Base-by-base conservation (phyloP, 2,888 invertebrate genomes). In the Caenorhabditis becei region DNA sequence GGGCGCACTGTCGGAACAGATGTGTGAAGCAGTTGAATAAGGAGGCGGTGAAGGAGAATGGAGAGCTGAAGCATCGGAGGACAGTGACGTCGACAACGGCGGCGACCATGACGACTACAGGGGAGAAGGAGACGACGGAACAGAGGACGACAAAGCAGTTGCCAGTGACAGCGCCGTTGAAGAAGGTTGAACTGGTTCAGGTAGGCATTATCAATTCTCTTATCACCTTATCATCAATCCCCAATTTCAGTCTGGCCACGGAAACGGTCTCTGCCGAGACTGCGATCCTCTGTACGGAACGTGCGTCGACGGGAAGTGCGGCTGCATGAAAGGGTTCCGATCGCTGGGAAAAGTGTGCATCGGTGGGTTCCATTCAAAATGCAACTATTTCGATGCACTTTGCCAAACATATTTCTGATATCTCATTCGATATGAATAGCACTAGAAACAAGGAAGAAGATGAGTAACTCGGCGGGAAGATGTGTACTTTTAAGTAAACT, bases 321-420 rank as follows among this genome's bases (percentile, higher is more conserved):
- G 86, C 24, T 89, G 89, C 69, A 81, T 83, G 71, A 83, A 84
- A 67, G 89, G 89, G 26, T 89, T 86, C 77, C 84, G 87, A 77
- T 77, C 86, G 41, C 74, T 82, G 14, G 86, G 87, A 41, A 80
- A 83, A 67, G 83, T 85, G 47, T 89, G 89, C 77, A 83, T 87
- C 58, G 89, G 89, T 89, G 62, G 69, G 83, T 54, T 24, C 16
- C 77, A 77, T 74, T 59, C 37, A 49, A 74, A 74, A 74, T 74
- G 74, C 74, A 66, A 63, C 72, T 56, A 63, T 71, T 58, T 58
- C 58, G 44, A 63, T 74, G 65, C 58, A 74, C 66, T 74, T 74
- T 74, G 32, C 5, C 5, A 32, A 74, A 59, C 63, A 72, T 63
- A 47, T 58, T 66, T 65, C 47, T 74, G 74, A 65, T 66, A 59